Evolutionary conservation across 1,140 invertebrate genomes (phyloP).

Genomic region (Drosophila sp.): DNA sequence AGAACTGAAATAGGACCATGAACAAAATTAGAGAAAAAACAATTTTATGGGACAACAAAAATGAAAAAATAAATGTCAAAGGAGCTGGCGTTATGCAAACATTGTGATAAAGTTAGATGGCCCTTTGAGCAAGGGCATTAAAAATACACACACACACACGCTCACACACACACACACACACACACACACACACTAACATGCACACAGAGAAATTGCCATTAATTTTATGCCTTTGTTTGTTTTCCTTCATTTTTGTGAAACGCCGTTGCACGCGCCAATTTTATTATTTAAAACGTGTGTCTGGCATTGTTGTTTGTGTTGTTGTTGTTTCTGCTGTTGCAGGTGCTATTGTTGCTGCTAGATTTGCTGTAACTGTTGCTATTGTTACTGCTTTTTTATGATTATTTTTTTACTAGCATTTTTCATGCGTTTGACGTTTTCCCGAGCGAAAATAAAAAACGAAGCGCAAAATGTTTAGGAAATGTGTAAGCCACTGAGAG

Average conservation of each 20-base stretch:
- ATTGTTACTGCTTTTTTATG: conserved; percentile 32
- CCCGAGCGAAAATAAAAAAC: conserved; percentile 9
- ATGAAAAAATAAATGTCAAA: conserved; percentile 2
- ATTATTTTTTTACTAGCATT: conserved; percentile 45
- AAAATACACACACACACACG: conserved; percentile 13
- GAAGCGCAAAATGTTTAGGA: not conserved
- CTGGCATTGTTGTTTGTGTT: conserved; percentile 27
- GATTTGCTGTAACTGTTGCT: conserved; percentile 46
- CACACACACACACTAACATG: conserved; percentile 8
- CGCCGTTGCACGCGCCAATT: conserved; percentile 40
- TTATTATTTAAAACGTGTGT: conserved; percentile 76
- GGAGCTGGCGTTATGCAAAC: conserved; percentile 18
- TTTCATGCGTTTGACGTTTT: conserved; percentile 75
- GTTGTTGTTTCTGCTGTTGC: conserved; percentile 14
- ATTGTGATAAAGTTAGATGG: conserved; percentile 14
- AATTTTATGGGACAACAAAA: not conserved
- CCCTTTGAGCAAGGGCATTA: conserved; percentile 17
- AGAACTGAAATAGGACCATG: not conserved
- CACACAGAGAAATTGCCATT: conserved; percentile 40
- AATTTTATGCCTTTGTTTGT: conserved; percentile 60
- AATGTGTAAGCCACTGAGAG: not conserved
- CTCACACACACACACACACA: not conserved
- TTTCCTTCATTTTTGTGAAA: conserved; percentile 22
- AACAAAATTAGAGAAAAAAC: not conserved
- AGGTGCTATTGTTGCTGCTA: conserved; percentile 37